Evolutionary conservation across 1,140 invertebrate genomes (phyloP), one percentile per base, ranked within the genome.

Genomic region (Drepana arcuata): DNA sequence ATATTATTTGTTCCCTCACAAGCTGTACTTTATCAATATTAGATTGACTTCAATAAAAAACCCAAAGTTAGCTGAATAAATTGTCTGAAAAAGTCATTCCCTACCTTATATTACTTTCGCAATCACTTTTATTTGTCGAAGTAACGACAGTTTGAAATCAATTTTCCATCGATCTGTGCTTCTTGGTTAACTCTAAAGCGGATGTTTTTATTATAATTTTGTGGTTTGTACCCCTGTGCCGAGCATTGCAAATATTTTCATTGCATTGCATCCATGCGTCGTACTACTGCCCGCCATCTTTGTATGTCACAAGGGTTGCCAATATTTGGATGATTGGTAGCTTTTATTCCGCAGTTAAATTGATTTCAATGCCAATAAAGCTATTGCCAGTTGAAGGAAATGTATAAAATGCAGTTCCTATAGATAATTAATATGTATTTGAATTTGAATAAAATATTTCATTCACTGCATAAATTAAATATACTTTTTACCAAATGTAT

Each of bases 131-230:
- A 44, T 34, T 35, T 33, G 32, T 46, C 49, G 29, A n/a, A n/a
- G n/a, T n/a, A n/a, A n/a, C n/a, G n/a, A n/a, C n/a, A 49, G 41
- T 39, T 44, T 46, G 31, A 37, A 33, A 34, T 38, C 43, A 46
- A 46, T 27, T 50, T 60, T 55, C 55, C 64, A 66, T 65, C 53
- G 64, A 72, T 56, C 54, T 73, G 48, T 74, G 74, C 78, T 79
- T 82, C 78, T 82, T 82, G 78, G 78, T 82, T 64, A 75, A 82
- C 78, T 82, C 78, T 82, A 74, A 66, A 66, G 77, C 78, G 78
- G 73, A 71, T 64, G 48, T 62, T n/a, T n/a, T n/a, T n/a, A 56
- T 53, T 61, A 68, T 77, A 63, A 68, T 70, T n/a, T 66, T 68
- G 44, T 73, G 73, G 72, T 77, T 71, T 68, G 67, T 74, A 75